Percentiles rank a stretch among this genome's conserved stretches.
phyloP scores from a whole-genome alignment of 1,140 invertebrate species.

The Sycobia sp. region DNA sequence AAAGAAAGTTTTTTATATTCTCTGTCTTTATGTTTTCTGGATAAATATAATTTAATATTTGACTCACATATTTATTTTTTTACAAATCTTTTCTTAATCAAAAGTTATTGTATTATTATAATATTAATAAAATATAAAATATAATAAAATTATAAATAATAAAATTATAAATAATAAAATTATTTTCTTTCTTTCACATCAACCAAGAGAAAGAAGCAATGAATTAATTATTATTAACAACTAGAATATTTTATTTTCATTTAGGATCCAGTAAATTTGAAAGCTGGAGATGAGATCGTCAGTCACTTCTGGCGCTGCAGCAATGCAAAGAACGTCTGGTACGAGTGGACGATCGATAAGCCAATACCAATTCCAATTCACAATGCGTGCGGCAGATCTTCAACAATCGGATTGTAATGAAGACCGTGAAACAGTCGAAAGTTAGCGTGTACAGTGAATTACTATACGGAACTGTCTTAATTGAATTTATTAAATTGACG shows the following conservation, averaged over 20 bases:
- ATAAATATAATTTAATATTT: too few species aligned
- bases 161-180: conserved; percentile 14
- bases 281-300: conserved; percentile 71
- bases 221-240: neutral
- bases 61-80: too few species aligned
- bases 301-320: conserved; percentile 89
- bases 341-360: conserved; percentile 87
- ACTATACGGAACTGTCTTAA: too few species aligned
- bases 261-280: conserved; percentile 77
- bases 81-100: too few species aligned
- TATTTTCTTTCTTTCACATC: neutral
- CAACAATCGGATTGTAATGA: conserved; percentile 67
- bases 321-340: conserved; percentile 86
- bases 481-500: too few species aligned
- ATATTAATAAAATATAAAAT: too few species aligned
- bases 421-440: too few species aligned
- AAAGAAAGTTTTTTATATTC: too few species aligned
- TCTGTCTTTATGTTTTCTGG: too few species aligned
- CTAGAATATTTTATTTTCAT: conserved; percentile 43
- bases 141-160: neutral
- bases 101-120: too few species aligned
- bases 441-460: too few species aligned
- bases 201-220: neutral
- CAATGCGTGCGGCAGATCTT: conserved; percentile 82
- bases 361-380: conserved; percentile 73